Conservation (phyloP, 30 jellyfish, hydroid and myxozoan species). For the Aurelia sp. region DNA sequence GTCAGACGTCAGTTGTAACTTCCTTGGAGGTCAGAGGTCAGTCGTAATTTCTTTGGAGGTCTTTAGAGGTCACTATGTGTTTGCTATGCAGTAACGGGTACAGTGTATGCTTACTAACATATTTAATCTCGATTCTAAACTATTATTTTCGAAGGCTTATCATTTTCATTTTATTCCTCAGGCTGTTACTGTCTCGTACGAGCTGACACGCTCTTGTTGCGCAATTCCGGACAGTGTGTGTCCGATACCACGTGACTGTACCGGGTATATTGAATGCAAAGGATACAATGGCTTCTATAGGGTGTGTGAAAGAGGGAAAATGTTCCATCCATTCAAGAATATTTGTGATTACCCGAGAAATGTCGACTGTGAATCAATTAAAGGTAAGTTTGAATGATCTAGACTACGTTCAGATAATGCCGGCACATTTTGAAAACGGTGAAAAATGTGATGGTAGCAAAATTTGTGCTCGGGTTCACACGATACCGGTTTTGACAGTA, state of each 20-base stretch:
- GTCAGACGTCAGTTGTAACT: too few relatives aligned
- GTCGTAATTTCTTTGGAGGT: too few relatives aligned
- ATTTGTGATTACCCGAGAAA: slow-evolving; percentile 95
- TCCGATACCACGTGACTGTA: slow-evolving; percentile 95
- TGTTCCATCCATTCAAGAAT: slow-evolving; percentile 93
- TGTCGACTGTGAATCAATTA: slow-evolving; percentile 89
- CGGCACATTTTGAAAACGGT: too few relatives aligned
- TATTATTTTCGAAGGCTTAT: neutral
- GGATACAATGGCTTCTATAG: slow-evolving; percentile 89
- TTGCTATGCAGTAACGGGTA: too few relatives aligned
- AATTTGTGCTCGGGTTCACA: too few relatives aligned
- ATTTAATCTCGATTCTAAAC: too few relatives aligned
- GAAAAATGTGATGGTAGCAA: too few relatives aligned
- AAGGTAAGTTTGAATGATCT: slow-evolving; percentile 34
- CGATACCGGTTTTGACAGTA: too few relatives aligned
- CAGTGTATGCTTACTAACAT: neutral
- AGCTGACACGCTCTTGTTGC: slow-evolving; percentile 93
- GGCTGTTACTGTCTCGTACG: slow-evolving; percentile 86
- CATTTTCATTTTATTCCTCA: neutral
- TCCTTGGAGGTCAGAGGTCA: too few relatives aligned
- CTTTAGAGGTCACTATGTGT: too few relatives aligned
- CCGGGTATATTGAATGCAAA: slow-evolving; percentile 95
- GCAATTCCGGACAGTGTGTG: slow-evolving; percentile 98
- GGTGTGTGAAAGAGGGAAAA: slow-evolving; percentile 86
- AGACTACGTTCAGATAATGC: too few relatives aligned